Evolutionary conservation across 1,140 invertebrate species (phyloP).

Genomic region (Cyclina sinensis): DNA sequence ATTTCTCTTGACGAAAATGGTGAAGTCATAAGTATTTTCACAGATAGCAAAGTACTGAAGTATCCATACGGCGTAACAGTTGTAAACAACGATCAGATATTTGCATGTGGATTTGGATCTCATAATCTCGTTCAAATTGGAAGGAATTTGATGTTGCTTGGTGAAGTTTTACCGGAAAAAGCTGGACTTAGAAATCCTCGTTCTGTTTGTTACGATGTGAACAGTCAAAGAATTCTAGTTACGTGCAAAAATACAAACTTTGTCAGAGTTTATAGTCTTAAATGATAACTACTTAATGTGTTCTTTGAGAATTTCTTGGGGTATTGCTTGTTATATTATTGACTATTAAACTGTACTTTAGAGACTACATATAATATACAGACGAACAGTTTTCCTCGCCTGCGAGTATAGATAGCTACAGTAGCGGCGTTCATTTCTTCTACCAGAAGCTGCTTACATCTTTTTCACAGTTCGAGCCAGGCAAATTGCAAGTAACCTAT

Average conservation of each 20-base stretch:
- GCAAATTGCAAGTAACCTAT: too few species aligned
- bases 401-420: too few species aligned
- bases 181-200: background rate
- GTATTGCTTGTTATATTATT: too few species aligned
- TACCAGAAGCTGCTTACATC: too few species aligned
- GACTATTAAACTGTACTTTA: too few species aligned
- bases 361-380: too few species aligned
- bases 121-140: constrained; percentile 30
- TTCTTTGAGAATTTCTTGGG: too few species aligned
- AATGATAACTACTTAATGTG: too few species aligned
- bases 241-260: constrained; percentile 38
- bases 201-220: constrained; percentile 28
- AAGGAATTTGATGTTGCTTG: constrained; percentile 11
- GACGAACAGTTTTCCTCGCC: too few species aligned
- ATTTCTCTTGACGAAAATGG: constrained; percentile 12
- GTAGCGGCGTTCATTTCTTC: too few species aligned
- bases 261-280: constrained; percentile 26
- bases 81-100: constrained; percentile 45
- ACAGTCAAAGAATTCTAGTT: constrained; percentile 33
- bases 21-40: background rate
- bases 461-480: too few species aligned
- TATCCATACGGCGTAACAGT: constrained; percentile 16
- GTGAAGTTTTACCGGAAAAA: constrained; percentile 9
- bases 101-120: constrained; percentile 22
- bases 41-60: background rate